Evolutionary conservation across 37 sponge, comb jelly and placozoan species (phyloP).

Genomic region (Axinella damicornis): DNA sequence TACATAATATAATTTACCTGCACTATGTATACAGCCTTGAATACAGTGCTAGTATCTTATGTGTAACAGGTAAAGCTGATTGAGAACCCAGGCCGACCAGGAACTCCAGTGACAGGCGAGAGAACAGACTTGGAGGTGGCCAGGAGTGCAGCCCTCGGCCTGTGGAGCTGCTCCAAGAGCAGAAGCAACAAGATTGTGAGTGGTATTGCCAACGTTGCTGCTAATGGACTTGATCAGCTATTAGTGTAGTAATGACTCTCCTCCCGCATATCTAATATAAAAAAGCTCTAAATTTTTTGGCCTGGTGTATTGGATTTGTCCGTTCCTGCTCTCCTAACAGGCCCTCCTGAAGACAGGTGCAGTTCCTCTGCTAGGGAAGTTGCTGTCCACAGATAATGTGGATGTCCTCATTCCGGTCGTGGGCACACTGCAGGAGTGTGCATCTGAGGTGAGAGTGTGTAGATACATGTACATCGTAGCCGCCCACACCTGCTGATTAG

Average conservation of each 20-base stretch:
- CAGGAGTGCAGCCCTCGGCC: conserved; percentile 88
- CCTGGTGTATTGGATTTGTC: too few relatives aligned
- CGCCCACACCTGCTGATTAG: too few relatives aligned
- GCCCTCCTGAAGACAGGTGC: conserved; percentile 90
- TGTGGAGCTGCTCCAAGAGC: conserved; percentile 98
- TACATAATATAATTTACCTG: too few relatives aligned
- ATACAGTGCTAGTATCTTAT: too few relatives aligned
- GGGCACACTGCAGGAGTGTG: conserved; percentile 97
- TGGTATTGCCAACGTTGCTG: too few relatives aligned
- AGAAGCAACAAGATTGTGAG: conserved; percentile 92
- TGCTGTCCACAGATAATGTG: conserved; percentile 79
- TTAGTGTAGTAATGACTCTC: too few relatives aligned
- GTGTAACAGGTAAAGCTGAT: conserved; percentile 62
- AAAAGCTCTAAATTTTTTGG: too few relatives aligned
- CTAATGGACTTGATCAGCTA: too few relatives aligned
- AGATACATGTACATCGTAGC: background rate
- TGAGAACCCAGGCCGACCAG: conserved; percentile 64
- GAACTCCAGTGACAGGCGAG: conserved; percentile 75
- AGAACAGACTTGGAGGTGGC: conserved; percentile 87
- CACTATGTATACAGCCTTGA: too few relatives aligned
- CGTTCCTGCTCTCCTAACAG: conserved; percentile 32
- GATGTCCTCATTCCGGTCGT: conserved; percentile 95
- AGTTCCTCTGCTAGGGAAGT: conserved; percentile 86
- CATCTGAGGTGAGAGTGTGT: conserved; percentile 80
- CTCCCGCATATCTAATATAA: too few relatives aligned